Evolutionary conservation across 2,113 vertebrate genomes (phyloP), one percentile per base, ranked within the genome.

Genomic region (Nanger granti): DNA sequence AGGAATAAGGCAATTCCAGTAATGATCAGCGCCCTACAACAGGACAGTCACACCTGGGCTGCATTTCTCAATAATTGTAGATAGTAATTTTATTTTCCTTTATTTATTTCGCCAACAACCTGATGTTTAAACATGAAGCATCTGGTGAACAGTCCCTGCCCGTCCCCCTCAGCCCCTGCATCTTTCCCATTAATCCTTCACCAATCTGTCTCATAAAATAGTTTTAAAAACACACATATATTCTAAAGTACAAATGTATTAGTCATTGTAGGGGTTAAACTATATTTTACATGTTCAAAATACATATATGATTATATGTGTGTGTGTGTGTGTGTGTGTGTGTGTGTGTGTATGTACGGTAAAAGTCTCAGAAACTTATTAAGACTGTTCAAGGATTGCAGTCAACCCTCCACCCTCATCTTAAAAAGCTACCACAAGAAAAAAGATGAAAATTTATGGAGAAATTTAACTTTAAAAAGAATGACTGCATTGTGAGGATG

Each of bases 251-350:
- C 26, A 29, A 93, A 82, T n/a, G 12, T 26, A 2, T 31, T 82
- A 14, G 49, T 24, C 55, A 29, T 34, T 76, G 57, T 15, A 4
- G 28, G 4, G 7, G 44, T 29, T 49, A 79, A 66, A 87, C 31
- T 34, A 82, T 37, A 52, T 52, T 18, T 62, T 22, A 92, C 57
- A 44, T 79, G 26, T 11, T 29, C 17, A 91, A 26, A 73, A 93
- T 76, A 66, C 11, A 18, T 41, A 60, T 28, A 13, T 52, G 66
- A 37, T 69, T 37, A 18, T 66, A 20, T 69, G 0, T n/a, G 0
- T 69, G 1, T 69, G 17, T 69, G 1, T 64, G 29, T 29, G 14
- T n/a, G 3, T 7, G 5, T 13, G 3, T 66, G 3, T n/a, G 0
- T 9, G 0, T 66, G 0, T 20, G 5, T 44, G 41, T 44, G 4